Evolutionary conservation across 2,797 vertebrate species (phyloP).

Genomic region (Hapalemur alaotrensis): DNA sequence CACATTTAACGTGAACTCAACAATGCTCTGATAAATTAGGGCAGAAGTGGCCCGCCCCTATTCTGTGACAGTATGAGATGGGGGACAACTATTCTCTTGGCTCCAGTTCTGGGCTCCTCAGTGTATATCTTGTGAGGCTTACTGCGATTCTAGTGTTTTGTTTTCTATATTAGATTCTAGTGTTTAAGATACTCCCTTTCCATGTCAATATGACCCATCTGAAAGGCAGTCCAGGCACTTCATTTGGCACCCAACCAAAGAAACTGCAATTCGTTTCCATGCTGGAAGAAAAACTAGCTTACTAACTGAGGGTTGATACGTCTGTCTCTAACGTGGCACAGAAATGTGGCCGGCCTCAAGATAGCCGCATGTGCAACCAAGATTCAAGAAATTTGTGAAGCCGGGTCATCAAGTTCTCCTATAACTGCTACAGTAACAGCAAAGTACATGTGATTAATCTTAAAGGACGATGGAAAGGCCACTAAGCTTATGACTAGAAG

Average conservation of each 20-base stretch:
- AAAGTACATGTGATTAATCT: not conserved
- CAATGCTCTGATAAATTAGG: not conserved
- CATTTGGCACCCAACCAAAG: not conserved
- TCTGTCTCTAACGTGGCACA: not conserved
- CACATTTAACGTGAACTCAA: not conserved
- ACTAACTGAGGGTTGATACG: not conserved
- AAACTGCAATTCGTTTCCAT: not conserved
- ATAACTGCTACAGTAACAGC: not conserved
- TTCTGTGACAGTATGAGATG: not conserved
- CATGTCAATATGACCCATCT: not conserved
- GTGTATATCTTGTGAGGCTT: not conserved
- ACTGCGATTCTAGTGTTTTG: not conserved
- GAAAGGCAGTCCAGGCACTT: not conserved
- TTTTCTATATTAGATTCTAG: not conserved
- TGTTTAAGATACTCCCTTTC: not conserved
- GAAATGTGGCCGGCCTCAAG: not conserved
- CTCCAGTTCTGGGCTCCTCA: not conserved
- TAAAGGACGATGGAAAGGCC: not conserved
- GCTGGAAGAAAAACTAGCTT: not conserved
- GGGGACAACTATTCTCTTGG: not conserved
- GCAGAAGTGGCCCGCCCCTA: not conserved
- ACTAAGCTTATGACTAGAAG: not conserved
- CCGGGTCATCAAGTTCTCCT: not conserved
- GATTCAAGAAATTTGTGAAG: not conserved
- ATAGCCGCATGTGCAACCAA: not conserved